Conservation (phyloP, 1,140 invertebrate genomes). For the Drosophila ohnishii region DNA sequence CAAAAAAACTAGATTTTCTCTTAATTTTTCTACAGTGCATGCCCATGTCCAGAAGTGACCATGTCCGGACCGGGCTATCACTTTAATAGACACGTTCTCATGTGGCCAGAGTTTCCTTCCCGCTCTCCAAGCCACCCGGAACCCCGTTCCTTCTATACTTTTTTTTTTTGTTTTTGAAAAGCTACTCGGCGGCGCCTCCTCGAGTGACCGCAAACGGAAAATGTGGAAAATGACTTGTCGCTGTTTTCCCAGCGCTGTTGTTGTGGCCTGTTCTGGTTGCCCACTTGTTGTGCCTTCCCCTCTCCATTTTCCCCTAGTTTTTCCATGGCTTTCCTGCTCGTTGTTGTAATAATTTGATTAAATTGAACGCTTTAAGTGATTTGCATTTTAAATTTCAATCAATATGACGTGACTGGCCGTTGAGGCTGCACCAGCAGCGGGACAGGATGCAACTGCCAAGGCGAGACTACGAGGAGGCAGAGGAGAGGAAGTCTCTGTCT, state of each 20-base stretch:
- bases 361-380: constrained; percentile 81
- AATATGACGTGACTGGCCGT: constrained; percentile 66
- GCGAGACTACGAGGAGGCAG: not conserved
- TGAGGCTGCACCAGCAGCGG: constrained; percentile 27
- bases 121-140: constrained; percentile 2
- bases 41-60: constrained; percentile 45
- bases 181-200: constrained; percentile 42
- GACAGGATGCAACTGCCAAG: constrained; percentile 30
- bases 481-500: constrained; percentile 31
- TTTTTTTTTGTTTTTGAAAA: constrained; percentile 7
- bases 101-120: constrained; percentile 33
- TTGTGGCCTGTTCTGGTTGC: constrained; percentile 34
- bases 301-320: not conserved
- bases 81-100: constrained; percentile 60
- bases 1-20: too few species aligned
- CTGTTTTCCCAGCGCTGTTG: constrained; percentile 30
- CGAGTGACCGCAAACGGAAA: constrained; percentile 67
- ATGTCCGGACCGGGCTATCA: constrained; percentile 38
- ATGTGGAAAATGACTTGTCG: constrained; percentile 70
- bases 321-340: constrained; percentile 33
- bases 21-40: constrained; percentile 7
- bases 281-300: constrained; percentile 4
- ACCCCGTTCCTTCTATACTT: not conserved
- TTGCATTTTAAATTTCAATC: constrained; percentile 82
- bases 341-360: constrained; percentile 79